Conservation (phyloP, 37 sponge, comb jelly and placozoan species). For the Cliona cf. orientalis region DNA sequence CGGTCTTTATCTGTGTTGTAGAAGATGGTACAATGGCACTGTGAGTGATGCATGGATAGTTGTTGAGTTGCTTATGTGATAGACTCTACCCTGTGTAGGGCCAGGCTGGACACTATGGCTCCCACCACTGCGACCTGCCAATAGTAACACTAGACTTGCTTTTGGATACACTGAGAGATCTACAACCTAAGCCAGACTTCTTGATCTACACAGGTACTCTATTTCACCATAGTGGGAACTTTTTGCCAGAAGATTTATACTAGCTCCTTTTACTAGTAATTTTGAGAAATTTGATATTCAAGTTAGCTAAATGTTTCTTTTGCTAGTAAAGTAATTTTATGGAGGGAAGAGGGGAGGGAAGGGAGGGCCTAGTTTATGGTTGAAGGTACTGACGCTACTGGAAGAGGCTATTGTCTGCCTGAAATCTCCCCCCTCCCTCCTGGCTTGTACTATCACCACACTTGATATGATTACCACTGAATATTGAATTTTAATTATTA, state of each 20-base stretch:
- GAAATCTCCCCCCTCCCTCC: too few species aligned
- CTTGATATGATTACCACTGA: too few species aligned
- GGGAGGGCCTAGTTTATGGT: too few species aligned
- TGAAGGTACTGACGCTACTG: too few species aligned
- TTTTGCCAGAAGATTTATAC: neutral
- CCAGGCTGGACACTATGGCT: slow-evolving; percentile 78
- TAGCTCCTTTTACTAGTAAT: neutral
- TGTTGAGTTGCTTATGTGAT: neutral
- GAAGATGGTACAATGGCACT: slow-evolving; percentile 60
- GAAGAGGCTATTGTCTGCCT: too few species aligned
- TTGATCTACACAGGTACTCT: slow-evolving; percentile 67
- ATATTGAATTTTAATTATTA: too few species aligned
- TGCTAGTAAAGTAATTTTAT: too few species aligned
- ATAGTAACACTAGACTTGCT: slow-evolving; percentile 61
- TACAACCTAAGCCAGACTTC: slow-evolving; percentile 71
- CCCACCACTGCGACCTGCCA: slow-evolving; percentile 75
- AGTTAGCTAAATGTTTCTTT: neutral
- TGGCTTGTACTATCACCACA: too few species aligned
- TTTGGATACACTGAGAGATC: slow-evolving; percentile 25
- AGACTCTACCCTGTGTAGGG: slow-evolving; percentile 24
- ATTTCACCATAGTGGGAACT: neutral
- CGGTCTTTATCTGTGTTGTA: slow-evolving; percentile 65
- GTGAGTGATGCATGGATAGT: slow-evolving; percentile 12
- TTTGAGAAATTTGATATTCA: too few species aligned
- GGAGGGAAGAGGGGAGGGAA: too few species aligned